A percentile compares a stretch with the other conserved stretches of the same genome.
Conservation (phyloP, 2,113 vertebrate species). For the Sander lucioperca region DNA sequence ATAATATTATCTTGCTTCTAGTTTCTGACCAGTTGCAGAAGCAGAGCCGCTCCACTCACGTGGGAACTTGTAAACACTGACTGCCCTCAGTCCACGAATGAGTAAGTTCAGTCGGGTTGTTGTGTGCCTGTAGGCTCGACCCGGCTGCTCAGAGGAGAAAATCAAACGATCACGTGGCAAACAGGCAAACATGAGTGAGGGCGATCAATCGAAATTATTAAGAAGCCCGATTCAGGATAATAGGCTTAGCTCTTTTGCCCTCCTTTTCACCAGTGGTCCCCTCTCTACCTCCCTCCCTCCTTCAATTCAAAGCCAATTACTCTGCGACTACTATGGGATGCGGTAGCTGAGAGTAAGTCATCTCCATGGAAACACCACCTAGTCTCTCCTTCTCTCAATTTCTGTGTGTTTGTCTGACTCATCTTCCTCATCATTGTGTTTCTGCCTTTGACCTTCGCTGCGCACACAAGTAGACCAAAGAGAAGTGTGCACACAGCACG, state of each 20-base stretch:
- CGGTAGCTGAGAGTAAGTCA: slow-evolving; percentile 65
- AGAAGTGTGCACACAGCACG: neutral
- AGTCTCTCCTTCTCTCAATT: slow-evolving; percentile 48
- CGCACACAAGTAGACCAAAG: slow-evolving; percentile 12
- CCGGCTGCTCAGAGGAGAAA: slow-evolving; percentile 53
- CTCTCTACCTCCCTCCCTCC: slow-evolving; percentile 32
- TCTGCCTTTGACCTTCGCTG: slow-evolving; percentile 63
- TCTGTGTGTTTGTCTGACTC: slow-evolving; percentile 59
- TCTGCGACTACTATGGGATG: slow-evolving; percentile 58
- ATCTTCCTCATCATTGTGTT: slow-evolving; percentile 60
- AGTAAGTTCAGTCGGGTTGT: slow-evolving; percentile 60
- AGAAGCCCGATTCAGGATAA: slow-evolving; percentile 57
- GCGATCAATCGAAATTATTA: slow-evolving; percentile 50
- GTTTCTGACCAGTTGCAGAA: slow-evolving; percentile 16
- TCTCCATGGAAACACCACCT: slow-evolving; percentile 73
- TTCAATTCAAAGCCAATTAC: slow-evolving; percentile 74
- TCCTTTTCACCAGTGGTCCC: slow-evolving; percentile 48
- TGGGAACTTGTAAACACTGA: slow-evolving; percentile 59
- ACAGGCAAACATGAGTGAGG: slow-evolving; percentile 42
- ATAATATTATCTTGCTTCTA: slow-evolving; percentile 10
- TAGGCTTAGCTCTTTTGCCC: slow-evolving; percentile 70
- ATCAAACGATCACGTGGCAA: slow-evolving; percentile 59
- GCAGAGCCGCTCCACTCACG: slow-evolving; percentile 34
- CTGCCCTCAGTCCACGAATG: slow-evolving; percentile 57
- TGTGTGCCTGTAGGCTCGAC: slow-evolving; percentile 49